Evolutionary conservation across 1,140 invertebrate genomes (phyloP), one percentile per base, ranked within the genome.

Genomic region (Pseudomyrmex concolor): DNA sequence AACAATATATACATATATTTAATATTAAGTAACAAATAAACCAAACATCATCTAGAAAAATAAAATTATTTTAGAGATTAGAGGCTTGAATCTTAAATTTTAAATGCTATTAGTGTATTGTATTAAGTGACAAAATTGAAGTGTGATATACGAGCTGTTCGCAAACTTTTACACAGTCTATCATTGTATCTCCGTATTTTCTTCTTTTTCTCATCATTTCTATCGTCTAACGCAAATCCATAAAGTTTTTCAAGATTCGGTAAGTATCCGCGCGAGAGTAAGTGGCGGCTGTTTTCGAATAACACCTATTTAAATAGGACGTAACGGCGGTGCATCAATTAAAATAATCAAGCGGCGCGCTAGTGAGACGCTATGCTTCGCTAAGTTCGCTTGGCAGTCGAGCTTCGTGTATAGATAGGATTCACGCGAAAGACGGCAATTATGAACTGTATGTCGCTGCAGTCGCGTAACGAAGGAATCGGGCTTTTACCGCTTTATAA

Each of bases 281-380:
- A 48, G 83, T 73, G 54, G 34, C 77, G 80, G 77, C 80, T 87
- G 88, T 90, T 92, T 89, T 86, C 82, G 80, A 88, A 91, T 91
- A 90, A 86, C 86, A 76, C 34, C 12, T 9, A 66, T 73, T 34
- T 89, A 91, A 91, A 91, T 90, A 90, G 89, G 85, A 78, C 85
- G 87, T 73, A 89, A 89, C 89, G 84, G 71, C 48, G 83, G 68
- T 22, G 78, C 90, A 91, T 92, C 89, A 91, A 92, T 92, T 91
- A 91, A 91, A 91, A 91, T 91, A 91, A 92, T 92, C 90, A 91
- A 88, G 76, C 82, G 87, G 83, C 86, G 85, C 86, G 76, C 63
- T 85, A 63, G 72, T 59, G 63, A 62, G 91, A 77, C 88, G 34
- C 0, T 7, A 92, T 89, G 91, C 88, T 92, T 91, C 89, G 89